A percentile compares a stretch with the other conserved stretches of the same genome.
These are phyloP conservation scores for Sceloporus undulatus DNA, from an alignment of 2,113 vertebrate genomes.

Conservation along the genomic window DNA sequence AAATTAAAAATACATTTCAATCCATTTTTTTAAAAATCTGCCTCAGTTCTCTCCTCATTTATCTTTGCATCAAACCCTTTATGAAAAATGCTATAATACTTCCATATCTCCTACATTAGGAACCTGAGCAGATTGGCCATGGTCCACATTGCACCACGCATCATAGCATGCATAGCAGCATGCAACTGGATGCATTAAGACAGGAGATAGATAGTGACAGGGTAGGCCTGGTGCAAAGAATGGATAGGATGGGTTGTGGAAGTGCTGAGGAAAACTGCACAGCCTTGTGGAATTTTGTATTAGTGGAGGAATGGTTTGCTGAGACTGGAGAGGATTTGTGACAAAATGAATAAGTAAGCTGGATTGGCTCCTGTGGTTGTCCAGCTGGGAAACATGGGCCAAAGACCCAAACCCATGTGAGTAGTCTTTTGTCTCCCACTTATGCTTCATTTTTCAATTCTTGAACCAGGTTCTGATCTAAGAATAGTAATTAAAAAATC, in stretches of 20 bases:
- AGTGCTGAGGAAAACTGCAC: neutral
- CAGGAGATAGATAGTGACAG: conserved; percentile 15
- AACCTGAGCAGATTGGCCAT: conserved; percentile 23
- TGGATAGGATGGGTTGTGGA: neutral
- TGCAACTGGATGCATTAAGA: conserved; percentile 23
- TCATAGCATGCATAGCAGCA: conserved; percentile 5
- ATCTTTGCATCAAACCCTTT: neutral
- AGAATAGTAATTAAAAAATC: neutral
- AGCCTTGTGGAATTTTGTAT: neutral
- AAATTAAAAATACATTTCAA: conserved; percentile 39
- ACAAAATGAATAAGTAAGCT: conserved; percentile 15
- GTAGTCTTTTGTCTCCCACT: conserved; percentile 83
- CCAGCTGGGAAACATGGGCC: neutral
- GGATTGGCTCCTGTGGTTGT: rapidly evolving
- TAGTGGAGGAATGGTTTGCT: conserved; percentile 44
- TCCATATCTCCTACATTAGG: neutral
- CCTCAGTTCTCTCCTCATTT: conserved; percentile 27
- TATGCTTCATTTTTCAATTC: conserved; percentile 91
- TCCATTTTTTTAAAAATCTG: conserved; percentile 1
- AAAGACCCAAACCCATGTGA: conserved; percentile 44
- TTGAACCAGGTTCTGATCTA: conserved; percentile 92
- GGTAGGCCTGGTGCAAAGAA: conserved; percentile 26
- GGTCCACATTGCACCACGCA: neutral
- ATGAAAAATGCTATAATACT: rapidly evolving
- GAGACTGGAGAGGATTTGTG: conserved; percentile 29